Percentiles rank a stretch among this genome's conserved stretches.
Evolutionary conservation across 2,888 invertebrate species (phyloP).

Genomic region (Torymus aiolomorphi): DNA sequence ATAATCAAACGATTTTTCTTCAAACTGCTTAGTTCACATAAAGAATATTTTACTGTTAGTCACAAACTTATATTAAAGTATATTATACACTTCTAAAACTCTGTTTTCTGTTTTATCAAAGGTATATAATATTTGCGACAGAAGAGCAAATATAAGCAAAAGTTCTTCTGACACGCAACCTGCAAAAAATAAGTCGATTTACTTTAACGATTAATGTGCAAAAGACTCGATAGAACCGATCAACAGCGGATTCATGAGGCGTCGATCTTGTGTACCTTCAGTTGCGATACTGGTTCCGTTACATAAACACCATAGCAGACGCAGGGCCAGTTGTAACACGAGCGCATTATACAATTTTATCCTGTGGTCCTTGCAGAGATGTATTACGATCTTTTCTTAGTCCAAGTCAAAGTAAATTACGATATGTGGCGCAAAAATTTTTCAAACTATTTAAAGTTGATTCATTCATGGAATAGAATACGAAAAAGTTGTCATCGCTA

Average conservation of each 20-base stretch:
- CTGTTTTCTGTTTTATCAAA: too few relatives aligned
- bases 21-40: too few relatives aligned
- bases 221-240: constrained; percentile 22
- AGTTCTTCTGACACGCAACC: too few relatives aligned
- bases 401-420: background rate
- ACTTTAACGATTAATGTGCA: constrained; percentile 10
- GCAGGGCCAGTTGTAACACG: constrained; percentile 62
- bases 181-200: background rate
- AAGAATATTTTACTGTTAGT: background rate
- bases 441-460: too few relatives aligned
- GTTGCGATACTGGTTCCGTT: constrained; percentile 61
- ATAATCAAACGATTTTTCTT: too few relatives aligned
- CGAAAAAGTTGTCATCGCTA: too few relatives aligned
- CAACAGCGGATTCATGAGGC: background rate
- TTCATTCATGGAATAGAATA: too few relatives aligned
- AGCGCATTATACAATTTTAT: constrained; percentile 60
- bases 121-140: too few relatives aligned
- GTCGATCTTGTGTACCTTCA: constrained; percentile 9
- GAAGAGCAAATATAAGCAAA: too few relatives aligned
- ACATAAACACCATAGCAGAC: constrained; percentile 61
- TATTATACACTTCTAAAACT: background rate
- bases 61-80: background rate
- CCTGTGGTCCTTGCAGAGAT: constrained; percentile 50
- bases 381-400: constrained; percentile 17
- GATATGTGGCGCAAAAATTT: too few relatives aligned